Base-by-base conservation (phyloP, 2,797 vertebrate species). In the Diplodus sargus region DNA sequence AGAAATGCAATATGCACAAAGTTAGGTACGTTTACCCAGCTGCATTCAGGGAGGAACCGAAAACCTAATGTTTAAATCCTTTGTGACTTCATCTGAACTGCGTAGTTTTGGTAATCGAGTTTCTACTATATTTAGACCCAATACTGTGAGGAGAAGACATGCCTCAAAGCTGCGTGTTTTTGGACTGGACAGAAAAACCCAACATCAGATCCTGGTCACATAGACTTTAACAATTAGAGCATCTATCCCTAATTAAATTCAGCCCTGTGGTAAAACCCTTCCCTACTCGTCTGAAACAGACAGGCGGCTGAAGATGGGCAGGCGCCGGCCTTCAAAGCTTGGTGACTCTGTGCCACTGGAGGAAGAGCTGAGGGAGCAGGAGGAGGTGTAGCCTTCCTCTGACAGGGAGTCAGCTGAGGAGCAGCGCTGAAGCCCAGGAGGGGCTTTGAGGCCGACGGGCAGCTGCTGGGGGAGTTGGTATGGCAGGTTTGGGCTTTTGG, bases 251-350 rank as follows among this genome's bases (percentile, higher is more conserved):
- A 25, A n/a, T 23, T 22, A 49, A 76, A 79, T 49, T 73, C 86
- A 80, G 85, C 80, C 54, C 30, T 1, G 1, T 58, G 70, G 84
- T 85, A 51, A 89, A 89, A 70, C 23, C 58, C 25, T n/a, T 25
- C 57, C 43, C 84, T 94, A 96, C 83, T 95, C 93, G 51, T 97
- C 96, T 15, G 95, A 94, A 16, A 97, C 89, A 0, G 96, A 97
- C 76, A 97, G 92, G 57, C 95, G 95, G 84, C 97, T 97, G 80
- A 97, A 97, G 89, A 97, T 97, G 58, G 97, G 97, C 75, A 97
- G 95, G 0, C 97, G 94, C 0, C 92, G 87, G 56, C 91, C 93
- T 69, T 96, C 96, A 1, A 95, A 90, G 74, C 93, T 94, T 0
- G 96, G 96, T 0, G 96, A 97, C 60, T 96, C 96, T 0, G 95